Percentiles rank a stretch among this genome's conserved stretches.
phyloP scores from a whole-genome alignment of 2,888 invertebrate genomes.

The Dynastes hyllus region DNA sequence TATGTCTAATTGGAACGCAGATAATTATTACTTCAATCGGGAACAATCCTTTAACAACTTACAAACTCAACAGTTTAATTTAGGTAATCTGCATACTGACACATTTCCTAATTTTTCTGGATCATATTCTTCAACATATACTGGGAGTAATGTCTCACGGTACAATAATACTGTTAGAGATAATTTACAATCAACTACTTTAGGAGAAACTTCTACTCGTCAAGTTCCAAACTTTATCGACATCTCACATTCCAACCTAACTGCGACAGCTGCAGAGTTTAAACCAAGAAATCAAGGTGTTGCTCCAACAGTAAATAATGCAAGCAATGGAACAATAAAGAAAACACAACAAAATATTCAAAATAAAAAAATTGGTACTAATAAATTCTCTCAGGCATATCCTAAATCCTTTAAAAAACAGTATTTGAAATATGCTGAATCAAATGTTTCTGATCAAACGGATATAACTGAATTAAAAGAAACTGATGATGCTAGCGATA shows the following conservation, averaged over 20 bases:
- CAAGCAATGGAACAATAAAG: constrained; percentile 38
- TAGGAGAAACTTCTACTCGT: constrained; percentile 12
- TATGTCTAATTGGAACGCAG: constrained; percentile 36
- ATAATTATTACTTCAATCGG: constrained; percentile 25
- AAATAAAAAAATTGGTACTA: constrained; percentile 28
- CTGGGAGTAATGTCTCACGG: background rate
- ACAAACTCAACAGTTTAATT: background rate
- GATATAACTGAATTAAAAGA: constrained; percentile 3
- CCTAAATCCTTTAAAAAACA: background rate
- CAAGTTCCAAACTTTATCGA: constrained; percentile 22
- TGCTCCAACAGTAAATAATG: background rate
- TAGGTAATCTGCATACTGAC: background rate
- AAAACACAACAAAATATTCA: constrained; percentile 29
- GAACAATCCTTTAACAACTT: constrained; percentile 4
- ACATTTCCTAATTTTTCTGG: background rate
- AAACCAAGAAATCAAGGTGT: constrained; percentile 49
- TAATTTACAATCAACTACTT: background rate
- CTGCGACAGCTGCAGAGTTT: constrained; percentile 57
- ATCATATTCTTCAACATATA: background rate
- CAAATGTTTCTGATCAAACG: background rate
- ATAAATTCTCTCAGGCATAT: constrained; percentile 1
- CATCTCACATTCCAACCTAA: constrained; percentile 52
- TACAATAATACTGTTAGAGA: background rate
- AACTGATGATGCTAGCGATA: constrained; percentile 7
- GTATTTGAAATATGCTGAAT: background rate